Evolutionary conservation across 2,797 vertebrate genomes (phyloP).

Genomic region (Leptoclinus maculatus): DNA sequence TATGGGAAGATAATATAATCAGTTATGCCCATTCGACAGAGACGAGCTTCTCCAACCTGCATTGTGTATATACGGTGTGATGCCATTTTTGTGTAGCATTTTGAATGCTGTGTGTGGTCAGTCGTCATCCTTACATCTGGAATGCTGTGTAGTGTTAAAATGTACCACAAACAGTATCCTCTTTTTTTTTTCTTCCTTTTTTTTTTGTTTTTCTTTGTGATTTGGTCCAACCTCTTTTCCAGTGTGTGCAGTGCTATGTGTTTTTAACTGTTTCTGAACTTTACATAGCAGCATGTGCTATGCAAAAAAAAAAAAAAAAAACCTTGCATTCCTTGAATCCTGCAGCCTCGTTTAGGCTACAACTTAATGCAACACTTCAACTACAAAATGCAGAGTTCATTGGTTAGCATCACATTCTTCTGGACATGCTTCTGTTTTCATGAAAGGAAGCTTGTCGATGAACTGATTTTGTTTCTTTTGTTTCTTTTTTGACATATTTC

Average conservation of each 20-base stretch:
- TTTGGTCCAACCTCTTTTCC: conserved; percentile 76
- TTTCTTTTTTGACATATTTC: conserved; percentile 29
- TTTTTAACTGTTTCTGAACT: conserved; percentile 79
- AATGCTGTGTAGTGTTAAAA: conserved; percentile 82
- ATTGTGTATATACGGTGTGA: conserved; percentile 84
- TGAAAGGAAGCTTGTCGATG: conserved; percentile 59
- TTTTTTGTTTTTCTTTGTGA: conserved; percentile 68
- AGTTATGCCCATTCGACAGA: conserved; percentile 72
- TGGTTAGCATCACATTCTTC: conserved; percentile 65
- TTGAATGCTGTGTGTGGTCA: conserved; percentile 79
- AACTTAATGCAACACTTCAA: conserved; percentile 78
- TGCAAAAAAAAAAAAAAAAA: conserved; percentile 61
- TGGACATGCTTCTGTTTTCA: conserved; percentile 70
- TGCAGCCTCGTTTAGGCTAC: conserved; percentile 62
- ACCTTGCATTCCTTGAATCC: conserved; percentile 75
- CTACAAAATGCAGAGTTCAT: conserved; percentile 74
- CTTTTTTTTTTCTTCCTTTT: conserved; percentile 20
- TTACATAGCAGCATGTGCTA: conserved; percentile 88
- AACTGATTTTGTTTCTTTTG: conserved; percentile 57
- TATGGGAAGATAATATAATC: conserved; percentile 77
- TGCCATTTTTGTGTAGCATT: conserved; percentile 84
- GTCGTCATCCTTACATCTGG: conserved; percentile 79
- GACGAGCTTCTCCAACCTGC: conserved; percentile 79
- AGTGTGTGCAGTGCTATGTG: conserved; percentile 82
- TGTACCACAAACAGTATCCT: conserved; percentile 74